phyloP scores from a whole-genome alignment of 1,140 invertebrate genomes.

The Aphis gossypii region DNA sequence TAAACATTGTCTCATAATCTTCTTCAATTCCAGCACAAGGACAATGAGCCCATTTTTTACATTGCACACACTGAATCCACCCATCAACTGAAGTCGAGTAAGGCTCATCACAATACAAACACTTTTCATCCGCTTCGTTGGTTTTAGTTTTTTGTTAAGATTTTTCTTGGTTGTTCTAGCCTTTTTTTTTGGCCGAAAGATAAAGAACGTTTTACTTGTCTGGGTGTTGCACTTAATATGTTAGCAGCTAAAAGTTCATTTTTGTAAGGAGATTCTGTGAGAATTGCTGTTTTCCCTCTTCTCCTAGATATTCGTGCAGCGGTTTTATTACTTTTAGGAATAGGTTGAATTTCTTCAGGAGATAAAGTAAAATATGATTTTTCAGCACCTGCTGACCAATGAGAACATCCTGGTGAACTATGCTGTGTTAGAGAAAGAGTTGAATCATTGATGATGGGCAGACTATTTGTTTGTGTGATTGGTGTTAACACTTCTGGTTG shows the following conservation, averaged over 20 bases:
- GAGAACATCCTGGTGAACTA: background rate
- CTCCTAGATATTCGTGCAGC: background rate
- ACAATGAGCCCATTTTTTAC: constrained; percentile 18
- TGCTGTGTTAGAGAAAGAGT: background rate
- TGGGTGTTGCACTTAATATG: background rate
- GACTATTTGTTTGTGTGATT: background rate
- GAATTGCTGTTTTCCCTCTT: constrained; percentile 31
- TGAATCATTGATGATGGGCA: background rate
- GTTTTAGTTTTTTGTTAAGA: too few relatives aligned
- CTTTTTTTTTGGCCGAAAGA: background rate
- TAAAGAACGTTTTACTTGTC: constrained; percentile 7
- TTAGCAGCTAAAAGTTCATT: background rate
- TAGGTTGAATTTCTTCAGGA: constrained; percentile 25
- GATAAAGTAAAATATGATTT: background rate
- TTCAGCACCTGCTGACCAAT: background rate
- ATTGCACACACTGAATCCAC: background rate
- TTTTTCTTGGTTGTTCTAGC: background rate
- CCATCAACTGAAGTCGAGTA: too few relatives aligned
- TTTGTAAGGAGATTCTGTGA: constrained; percentile 26
- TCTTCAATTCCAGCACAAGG: background rate
- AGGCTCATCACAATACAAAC: too few relatives aligned
- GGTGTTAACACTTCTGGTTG: background rate
- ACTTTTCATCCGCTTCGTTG: too few relatives aligned
- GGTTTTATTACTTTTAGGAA: constrained; percentile 33
- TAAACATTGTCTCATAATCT: background rate